phyloP scores from a whole-genome alignment of 2,888 invertebrate species.

The Melanostoma scalare region DNA sequence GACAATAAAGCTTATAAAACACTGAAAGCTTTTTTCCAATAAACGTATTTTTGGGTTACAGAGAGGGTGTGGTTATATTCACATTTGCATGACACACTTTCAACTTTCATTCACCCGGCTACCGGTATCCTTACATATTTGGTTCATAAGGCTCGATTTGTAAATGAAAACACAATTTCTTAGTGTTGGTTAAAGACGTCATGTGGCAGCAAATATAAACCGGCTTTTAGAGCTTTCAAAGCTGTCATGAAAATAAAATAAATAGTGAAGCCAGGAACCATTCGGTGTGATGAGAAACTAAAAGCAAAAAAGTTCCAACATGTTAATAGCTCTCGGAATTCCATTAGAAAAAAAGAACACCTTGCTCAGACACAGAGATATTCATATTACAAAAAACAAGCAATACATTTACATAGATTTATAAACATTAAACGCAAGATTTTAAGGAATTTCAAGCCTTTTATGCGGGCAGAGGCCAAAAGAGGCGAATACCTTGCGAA shows the following conservation, averaged over 20 bases:
- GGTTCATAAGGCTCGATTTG: slow-evolving; percentile 34
- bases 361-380: too few species aligned
- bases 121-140: slow-evolving; percentile 63
- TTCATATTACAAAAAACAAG: too few species aligned
- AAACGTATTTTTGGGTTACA: slow-evolving; percentile 70
- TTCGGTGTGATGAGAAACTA: slow-evolving; percentile 2
- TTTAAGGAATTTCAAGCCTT: too few species aligned
- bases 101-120: slow-evolving; percentile 71
- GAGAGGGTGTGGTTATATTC: slow-evolving; percentile 74
- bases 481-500: too few species aligned
- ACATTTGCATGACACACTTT: slow-evolving; percentile 73
- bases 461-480: too few species aligned
- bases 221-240: slow-evolving; percentile 36
- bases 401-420: too few species aligned
- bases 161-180: slow-evolving; percentile 21
- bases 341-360: too few species aligned
- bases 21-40: slow-evolving; percentile 51
- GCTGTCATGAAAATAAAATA: background rate
- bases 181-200: slow-evolving; percentile 65
- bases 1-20: slow-evolving; percentile 52
- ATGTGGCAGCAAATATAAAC: slow-evolving; percentile 20
- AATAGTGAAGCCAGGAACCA: slow-evolving; percentile 43
- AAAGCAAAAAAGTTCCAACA: background rate
- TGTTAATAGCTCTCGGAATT: too few species aligned
- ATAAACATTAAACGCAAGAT: too few species aligned